Conservation (phyloP, 2,888 invertebrate species). For the Eurytoma adleriae region DNA sequence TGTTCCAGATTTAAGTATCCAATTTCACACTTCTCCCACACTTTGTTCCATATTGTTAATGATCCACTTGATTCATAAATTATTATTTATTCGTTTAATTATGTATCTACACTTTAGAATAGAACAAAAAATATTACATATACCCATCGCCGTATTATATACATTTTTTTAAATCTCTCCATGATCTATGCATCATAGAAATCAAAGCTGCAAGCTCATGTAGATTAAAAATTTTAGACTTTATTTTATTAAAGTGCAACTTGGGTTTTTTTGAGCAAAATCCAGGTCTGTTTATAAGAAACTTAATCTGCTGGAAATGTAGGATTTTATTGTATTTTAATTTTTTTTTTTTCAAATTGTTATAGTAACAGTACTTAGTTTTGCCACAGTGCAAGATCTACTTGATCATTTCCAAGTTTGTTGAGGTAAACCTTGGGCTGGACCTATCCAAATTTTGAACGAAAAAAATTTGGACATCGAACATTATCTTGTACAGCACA, state of each 20-base stretch:
- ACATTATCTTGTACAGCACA: constrained; percentile 68
- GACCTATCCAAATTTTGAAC: constrained; percentile 69
- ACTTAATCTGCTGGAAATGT: constrained; percentile 39
- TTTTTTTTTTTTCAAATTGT: constrained; percentile 55
- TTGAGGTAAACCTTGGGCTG: constrained; percentile 66
- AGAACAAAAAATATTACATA: constrained; percentile 43
- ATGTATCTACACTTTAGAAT: constrained; percentile 54
- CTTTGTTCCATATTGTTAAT: constrained; percentile 55
- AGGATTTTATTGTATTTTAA: constrained; percentile 43
- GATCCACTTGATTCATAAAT: constrained; percentile 54
- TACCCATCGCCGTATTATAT: constrained; percentile 44
- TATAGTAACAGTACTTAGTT: constrained; percentile 57
- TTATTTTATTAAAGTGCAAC: constrained; percentile 50
- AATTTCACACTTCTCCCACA: constrained; percentile 44
- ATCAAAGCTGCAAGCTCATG: constrained; percentile 47
- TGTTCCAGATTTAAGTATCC: constrained; percentile 41
- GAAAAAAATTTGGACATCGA: constrained; percentile 68
- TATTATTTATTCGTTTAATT: constrained; percentile 55
- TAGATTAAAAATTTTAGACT: constrained; percentile 50
- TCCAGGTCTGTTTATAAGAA: constrained; percentile 31
- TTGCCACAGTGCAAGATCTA: constrained; percentile 47
- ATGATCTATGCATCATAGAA: constrained; percentile 34
- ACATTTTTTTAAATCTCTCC: constrained; percentile 52
- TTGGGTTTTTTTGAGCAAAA: constrained; percentile 39
- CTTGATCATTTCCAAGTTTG: constrained; percentile 54